Evolutionary conservation across 2,113 vertebrate species (phyloP).

Genomic region (Notothenia rossii): DNA sequence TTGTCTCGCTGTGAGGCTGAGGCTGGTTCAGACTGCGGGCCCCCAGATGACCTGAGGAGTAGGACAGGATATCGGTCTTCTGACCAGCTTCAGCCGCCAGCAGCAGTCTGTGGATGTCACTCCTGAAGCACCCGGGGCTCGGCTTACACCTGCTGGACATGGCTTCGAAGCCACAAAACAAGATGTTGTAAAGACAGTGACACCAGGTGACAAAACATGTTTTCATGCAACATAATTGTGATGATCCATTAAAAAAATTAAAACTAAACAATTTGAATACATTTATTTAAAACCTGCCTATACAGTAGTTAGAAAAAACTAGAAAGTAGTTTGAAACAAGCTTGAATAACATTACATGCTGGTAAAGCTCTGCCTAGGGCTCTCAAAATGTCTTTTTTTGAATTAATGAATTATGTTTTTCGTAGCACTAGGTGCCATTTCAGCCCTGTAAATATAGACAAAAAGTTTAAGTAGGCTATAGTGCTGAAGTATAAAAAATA

Average conservation of each 20-base stretch:
- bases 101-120: slow-evolving; percentile 69
- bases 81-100: slow-evolving; percentile 74
- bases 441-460: no score
- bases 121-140: slow-evolving; percentile 20
- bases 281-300: neutral
- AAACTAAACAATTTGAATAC: neutral
- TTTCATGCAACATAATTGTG: neutral
- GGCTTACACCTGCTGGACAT: slow-evolving; percentile 50
- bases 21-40: slow-evolving; percentile 72
- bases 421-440: neutral
- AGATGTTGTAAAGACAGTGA: neutral
- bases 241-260: neutral
- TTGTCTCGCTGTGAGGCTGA: slow-evolving; percentile 38
- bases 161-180: slow-evolving; percentile 25
- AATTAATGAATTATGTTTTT: neutral
- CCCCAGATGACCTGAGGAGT: slow-evolving; percentile 81
- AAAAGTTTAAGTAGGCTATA: no score
- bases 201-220: neutral
- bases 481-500: no score
- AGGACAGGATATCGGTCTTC: slow-evolving; percentile 75
- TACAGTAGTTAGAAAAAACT: no score
- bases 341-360: no score
- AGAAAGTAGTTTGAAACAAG: no score
- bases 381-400: no score
- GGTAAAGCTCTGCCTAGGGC: no score